Percentiles rank a stretch among this genome's conserved stretches.
phyloP scores from a whole-genome alignment of 2,888 invertebrate species.

The Tuberolachnus salignus region DNA sequence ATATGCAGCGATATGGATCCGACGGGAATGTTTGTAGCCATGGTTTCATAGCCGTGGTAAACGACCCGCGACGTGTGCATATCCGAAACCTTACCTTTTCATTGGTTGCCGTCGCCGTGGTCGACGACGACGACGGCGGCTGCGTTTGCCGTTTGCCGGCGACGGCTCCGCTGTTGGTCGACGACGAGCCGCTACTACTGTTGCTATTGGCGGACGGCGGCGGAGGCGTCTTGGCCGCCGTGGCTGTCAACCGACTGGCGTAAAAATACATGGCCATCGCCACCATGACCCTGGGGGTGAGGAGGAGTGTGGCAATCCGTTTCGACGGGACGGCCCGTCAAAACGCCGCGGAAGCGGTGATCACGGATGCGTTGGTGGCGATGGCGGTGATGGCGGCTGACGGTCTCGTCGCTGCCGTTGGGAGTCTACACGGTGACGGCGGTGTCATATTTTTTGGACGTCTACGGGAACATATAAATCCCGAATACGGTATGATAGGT shows the following conservation, averaged over 20 bases:
- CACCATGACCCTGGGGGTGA: slow-evolving; percentile 46
- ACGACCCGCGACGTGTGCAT: neutral
- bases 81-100: slow-evolving; percentile 57
- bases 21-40: too few species aligned
- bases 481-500: too few species aligned
- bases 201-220: slow-evolving; percentile 5
- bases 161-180: slow-evolving; percentile 59
- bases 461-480: too few species aligned
- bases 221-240: slow-evolving; percentile 63
- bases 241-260: slow-evolving; percentile 71
- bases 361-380: neutral
- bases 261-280: slow-evolving; percentile 72
- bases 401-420: neutral
- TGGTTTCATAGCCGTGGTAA: too few species aligned
- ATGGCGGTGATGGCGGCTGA: neutral
- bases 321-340: neutral
- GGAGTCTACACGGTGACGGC: neutral
- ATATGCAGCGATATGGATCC: too few species aligned
- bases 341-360: neutral
- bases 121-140: slow-evolving; percentile 59
- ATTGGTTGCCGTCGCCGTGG: slow-evolving; percentile 39
- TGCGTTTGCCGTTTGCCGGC: slow-evolving; percentile 61
- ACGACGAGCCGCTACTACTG: slow-evolving; percentile 65
- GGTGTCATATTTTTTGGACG: too few species aligned
- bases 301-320: slow-evolving; percentile 24